These are phyloP conservation scores for Melanostoma scalare DNA, from an alignment of 2,888 invertebrate genomes.

Conservation along the genomic window DNA sequence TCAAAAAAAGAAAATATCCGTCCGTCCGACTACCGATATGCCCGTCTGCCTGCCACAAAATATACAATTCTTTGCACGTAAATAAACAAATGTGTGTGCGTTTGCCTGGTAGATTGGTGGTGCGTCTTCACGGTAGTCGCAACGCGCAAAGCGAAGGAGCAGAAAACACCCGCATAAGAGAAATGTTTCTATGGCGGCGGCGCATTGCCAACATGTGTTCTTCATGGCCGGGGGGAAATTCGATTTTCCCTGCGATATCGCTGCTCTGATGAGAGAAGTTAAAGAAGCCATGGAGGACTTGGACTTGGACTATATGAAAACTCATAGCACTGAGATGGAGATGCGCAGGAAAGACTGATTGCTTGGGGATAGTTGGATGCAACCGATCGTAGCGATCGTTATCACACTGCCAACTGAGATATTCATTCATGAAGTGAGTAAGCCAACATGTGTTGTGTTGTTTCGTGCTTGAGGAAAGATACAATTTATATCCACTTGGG, in stretches of 20 bases:
- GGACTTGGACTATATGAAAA: not conserved
- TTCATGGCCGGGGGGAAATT: slow-evolving; percentile 47
- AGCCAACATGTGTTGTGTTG: slow-evolving; percentile 34
- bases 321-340: slow-evolving; percentile 11
- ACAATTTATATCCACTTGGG: slow-evolving; percentile 27
- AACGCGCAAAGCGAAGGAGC: slow-evolving; percentile 43
- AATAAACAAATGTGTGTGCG: slow-evolving; percentile 67
- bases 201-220: slow-evolving; percentile 71
- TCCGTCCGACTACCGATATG: slow-evolving; percentile 68
- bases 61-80: slow-evolving; percentile 72
- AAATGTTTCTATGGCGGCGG: slow-evolving; percentile 62
- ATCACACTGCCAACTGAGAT: slow-evolving; percentile 67
- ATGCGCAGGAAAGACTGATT: slow-evolving; percentile 42
- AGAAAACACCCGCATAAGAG: slow-evolving; percentile 71
- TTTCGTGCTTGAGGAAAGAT: not conserved
- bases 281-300: slow-evolving; percentile 42
- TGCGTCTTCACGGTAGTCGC: slow-evolving; percentile 53
- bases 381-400: slow-evolving; percentile 54
- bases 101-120: slow-evolving; percentile 51
- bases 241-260: slow-evolving; percentile 48
- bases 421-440: slow-evolving; percentile 64
- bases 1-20: slow-evolving; percentile 67
- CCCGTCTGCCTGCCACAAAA: slow-evolving; percentile 68
- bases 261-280: slow-evolving; percentile 32
- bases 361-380: slow-evolving; percentile 38